A percentile compares a stretch with the other conserved stretches of the same genome.
These are phyloP conservation scores for Serinus canaria DNA, from an alignment of 2,113 vertebrate genomes.

Conservation along the genomic window DNA sequence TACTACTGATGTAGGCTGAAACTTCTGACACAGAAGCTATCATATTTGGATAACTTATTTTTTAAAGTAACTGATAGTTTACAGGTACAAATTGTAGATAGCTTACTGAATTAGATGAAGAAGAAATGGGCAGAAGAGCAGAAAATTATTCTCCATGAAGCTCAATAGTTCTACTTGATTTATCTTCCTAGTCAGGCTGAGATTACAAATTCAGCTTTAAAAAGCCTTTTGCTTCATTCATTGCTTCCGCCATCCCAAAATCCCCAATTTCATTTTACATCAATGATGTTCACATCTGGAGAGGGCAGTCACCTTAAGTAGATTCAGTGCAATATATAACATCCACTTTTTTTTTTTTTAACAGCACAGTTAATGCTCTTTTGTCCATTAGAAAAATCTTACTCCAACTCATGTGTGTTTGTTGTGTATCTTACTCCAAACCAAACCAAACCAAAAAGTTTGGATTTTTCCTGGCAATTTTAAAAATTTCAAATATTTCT, in stretches of 20 bases:
- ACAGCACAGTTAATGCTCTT: background rate
- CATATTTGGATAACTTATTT: background rate
- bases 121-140: background rate
- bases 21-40: background rate
- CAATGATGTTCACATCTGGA: background rate
- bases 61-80: background rate
- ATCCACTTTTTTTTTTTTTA: background rate
- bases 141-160: background rate
- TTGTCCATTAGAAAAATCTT: background rate
- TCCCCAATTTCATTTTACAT: background rate
- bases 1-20: background rate
- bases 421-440: background rate
- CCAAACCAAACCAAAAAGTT: background rate
- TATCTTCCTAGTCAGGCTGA: background rate
- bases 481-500: background rate
- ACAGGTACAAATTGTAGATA: background rate
- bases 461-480: accelerated
- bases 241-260: background rate
- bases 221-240: background rate
- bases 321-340: background rate
- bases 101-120: background rate
- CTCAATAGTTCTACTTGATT: background rate
- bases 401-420: background rate
- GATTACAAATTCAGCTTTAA: background rate
- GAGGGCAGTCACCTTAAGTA: background rate